Percentiles rank a stretch among this genome's conserved stretches.
phyloP scores from a whole-genome alignment of 2,888 invertebrate genomes.

The Noctua comes region DNA sequence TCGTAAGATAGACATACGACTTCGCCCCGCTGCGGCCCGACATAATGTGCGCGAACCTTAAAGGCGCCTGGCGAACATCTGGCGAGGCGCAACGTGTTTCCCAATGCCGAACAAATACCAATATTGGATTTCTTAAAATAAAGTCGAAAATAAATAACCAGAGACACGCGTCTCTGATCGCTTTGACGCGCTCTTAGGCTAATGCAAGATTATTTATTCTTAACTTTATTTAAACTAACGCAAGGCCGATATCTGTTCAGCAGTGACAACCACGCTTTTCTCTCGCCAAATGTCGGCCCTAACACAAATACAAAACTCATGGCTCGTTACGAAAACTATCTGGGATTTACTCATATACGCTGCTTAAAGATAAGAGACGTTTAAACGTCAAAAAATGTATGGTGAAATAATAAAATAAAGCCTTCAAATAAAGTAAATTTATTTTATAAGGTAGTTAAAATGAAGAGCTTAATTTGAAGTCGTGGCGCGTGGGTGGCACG shows the following conservation, averaged over 20 bases:
- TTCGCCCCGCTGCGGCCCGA: no score
- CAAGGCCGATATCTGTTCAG: neutral
- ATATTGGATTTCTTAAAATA: neutral
- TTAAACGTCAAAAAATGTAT: neutral
- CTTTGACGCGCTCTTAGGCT: neutral
- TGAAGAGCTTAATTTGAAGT: neutral
- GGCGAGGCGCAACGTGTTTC: neutral
- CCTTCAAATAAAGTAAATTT: neutral
- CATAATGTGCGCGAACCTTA: no score
- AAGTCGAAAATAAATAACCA: neutral
- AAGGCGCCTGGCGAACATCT: neutral
- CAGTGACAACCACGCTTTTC: neutral
- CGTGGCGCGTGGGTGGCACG: neutral
- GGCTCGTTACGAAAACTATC: conserved; percentile 10
- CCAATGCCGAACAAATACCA: neutral
- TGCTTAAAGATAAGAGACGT: neutral
- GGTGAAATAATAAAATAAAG: neutral
- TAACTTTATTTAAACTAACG: neutral
- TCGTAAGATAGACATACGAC: no score
- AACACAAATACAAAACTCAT: conserved; percentile 21
- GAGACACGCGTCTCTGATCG: no score
- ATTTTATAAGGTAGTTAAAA: neutral
- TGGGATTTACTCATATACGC: neutral
- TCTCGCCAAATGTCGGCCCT: neutral
- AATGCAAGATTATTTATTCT: neutral